Base-by-base conservation (phyloP, 2,888 invertebrate genomes). In the Falcaria lacertinaria region DNA sequence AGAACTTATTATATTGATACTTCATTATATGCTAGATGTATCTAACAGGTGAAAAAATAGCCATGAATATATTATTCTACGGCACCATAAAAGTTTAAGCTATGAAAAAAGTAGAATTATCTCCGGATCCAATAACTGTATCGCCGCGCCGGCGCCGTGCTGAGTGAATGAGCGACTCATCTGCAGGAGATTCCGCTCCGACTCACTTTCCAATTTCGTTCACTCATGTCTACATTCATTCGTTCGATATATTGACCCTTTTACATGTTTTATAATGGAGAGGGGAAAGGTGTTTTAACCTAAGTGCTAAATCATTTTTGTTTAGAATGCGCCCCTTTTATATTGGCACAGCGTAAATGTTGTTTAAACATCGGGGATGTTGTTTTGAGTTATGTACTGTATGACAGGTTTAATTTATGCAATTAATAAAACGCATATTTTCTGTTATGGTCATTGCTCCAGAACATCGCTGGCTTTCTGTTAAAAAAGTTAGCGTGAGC, bases 261-360 rank as follows among this genome's bases (percentile, higher is more conserved):
- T 39, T 45, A 65, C 64, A 60, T 73, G 50, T 57, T 71, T 69
- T 73, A 71, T 73, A 73, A 75, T 74, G 74, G 73, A 14, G 67
- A 57, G 53, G 39, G n/a, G 44, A 44, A 45, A 45, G 36, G 55
- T 57, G 60, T 67, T 64, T 64, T 44, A 52, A 47, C 50, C 52
- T 52, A 55, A 67, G 64, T 63, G 62, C 63, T 66, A 64, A 64
- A 64, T 57, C 64, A 64, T 67, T 65, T 54, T 54, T 61, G 56
- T 61, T 57, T 54, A 41, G 35, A 43, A 35, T 25, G 45, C 41
- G 39, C 45, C 44, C 43, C 43, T 57, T 51, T 57, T 54, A 60
- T 53, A 61, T 60, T 55, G 47, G 48, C 45, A 36, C 17, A 39
- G 46, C 39, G 49, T 48, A 44, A 43, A 43, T 39, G 42, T 48